Evolutionary conservation across 30 jellyfish, hydroid and myxozoan genomes (phyloP), one percentile per base, ranked within the genome.

Genomic region (Cassiopea xamachana): DNA sequence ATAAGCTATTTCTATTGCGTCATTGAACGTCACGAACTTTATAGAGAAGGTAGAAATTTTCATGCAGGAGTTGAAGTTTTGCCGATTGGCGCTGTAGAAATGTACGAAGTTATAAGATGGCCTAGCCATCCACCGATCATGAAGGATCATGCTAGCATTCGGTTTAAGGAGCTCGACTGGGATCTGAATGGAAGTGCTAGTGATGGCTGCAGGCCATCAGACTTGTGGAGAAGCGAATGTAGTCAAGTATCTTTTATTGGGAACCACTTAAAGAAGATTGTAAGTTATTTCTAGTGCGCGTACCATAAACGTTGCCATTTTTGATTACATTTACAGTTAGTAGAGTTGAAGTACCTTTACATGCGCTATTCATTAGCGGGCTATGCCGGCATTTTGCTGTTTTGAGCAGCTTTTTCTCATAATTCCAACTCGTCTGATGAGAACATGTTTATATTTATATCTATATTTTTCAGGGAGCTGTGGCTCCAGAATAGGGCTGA

Each of bases 91-190:
- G 15, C 15, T 15, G 46, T 69, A 68, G 61, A 48, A 16, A 84
- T 84, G 92, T 84, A 84, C 85, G 92, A 73, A 73, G 92, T 84
- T 1, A 46, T 84, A 49, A 69, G 80, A 61, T 59, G 92, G 59
- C 92, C 92, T 14, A 59, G 75, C 48, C 55, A 69, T 46, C 76
- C 92, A 0, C 69, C 62, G 58, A 84, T 84, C 46, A 84, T 84
- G 92, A 84, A 70, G 73, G 85, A 84, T 70, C 18, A 46, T 55
- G 70, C 84, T 1, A 84, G 46, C 18, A 19, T 10, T 69, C 76
- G 85, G 18, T 47, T 84, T 17, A 49, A n/a, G 59, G 44, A 79
- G 39, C 69, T 84, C 8, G 77, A 73, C 50, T 84, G 92, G 92
- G 79, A 84, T 71, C 72, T 2, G 10, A 51, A 27, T 9, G 15